These are phyloP conservation scores for Aeoliscus strigatus DNA, from an alignment of 2,797 vertebrate species.

Conservation along the genomic window DNA sequence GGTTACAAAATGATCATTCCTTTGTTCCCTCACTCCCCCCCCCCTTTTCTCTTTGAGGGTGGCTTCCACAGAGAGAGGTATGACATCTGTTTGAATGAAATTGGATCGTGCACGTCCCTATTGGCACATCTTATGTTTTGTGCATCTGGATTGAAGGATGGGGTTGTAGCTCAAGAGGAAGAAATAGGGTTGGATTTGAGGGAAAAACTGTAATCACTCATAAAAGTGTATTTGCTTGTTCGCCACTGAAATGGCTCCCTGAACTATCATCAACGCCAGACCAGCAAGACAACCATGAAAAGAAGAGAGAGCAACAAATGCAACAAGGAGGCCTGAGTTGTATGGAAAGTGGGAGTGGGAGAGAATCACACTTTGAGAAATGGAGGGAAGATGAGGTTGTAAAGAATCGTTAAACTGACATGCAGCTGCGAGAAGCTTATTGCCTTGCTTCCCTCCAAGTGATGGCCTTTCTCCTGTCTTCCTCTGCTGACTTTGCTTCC, in stretches of 20 bases:
- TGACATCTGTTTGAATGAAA: conserved; percentile 75
- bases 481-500: conserved; percentile 47
- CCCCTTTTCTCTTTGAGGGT: conserved; percentile 35
- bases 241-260: conserved; percentile 14
- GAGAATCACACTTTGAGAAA: conserved; percentile 28
- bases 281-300: conserved; percentile 8
- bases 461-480: conserved; percentile 42
- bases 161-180: conserved; percentile 6
- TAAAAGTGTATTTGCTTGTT: neutral
- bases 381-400: conserved; percentile 38
- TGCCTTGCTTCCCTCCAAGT: conserved; percentile 57
- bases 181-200: too few species aligned
- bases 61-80: conserved; percentile 55
- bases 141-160: conserved; percentile 38
- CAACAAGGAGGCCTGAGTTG: conserved; percentile 13
- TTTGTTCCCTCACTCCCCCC: conserved; percentile 50
- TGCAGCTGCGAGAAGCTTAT: conserved; percentile 53
- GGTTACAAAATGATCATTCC: conserved; percentile 39
- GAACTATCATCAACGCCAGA: conserved; percentile 14
- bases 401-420: conserved; percentile 65
- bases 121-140: conserved; percentile 50
- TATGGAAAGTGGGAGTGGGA: conserved; percentile 20
- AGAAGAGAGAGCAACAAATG: neutral
- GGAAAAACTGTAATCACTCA: conserved; percentile 16
- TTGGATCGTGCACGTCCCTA: conserved; percentile 64